These are phyloP conservation scores for Apis florea DNA, from an alignment of 1,140 invertebrate species.

Conservation along the genomic window DNA sequence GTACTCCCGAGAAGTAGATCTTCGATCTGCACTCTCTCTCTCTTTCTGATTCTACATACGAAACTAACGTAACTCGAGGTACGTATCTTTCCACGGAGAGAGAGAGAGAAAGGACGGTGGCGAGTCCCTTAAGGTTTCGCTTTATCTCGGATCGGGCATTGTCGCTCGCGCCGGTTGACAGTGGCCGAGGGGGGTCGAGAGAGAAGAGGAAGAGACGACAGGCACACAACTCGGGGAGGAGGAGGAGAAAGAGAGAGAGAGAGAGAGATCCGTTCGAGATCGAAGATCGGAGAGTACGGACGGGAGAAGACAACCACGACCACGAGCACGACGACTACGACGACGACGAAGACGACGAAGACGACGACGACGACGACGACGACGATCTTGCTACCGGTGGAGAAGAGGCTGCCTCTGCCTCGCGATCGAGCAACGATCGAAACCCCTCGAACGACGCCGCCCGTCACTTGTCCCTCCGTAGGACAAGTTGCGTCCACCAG, in stretches of 20 bases:
- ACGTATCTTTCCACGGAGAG: constrained; percentile 47
- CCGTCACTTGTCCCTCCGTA: constrained; percentile 68
- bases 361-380: background rate
- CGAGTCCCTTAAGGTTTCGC: constrained; percentile 59
- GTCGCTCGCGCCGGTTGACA: constrained; percentile 77
- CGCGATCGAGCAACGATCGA: constrained; percentile 58
- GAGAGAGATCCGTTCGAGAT: constrained; percentile 64
- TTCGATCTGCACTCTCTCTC: constrained; percentile 52
- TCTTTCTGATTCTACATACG: constrained; percentile 19
- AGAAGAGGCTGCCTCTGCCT: constrained; percentile 24
- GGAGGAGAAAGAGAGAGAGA: background rate
- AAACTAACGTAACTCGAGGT: constrained; percentile 41
- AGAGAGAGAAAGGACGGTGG: background rate
- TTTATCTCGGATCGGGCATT: constrained; percentile 78
- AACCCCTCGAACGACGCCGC: constrained; percentile 63
- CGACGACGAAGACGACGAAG: constrained; percentile 38
- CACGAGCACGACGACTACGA: background rate
- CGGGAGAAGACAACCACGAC: too few relatives aligned
- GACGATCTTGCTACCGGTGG: constrained; percentile 30
- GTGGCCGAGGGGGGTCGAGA: constrained; percentile 53
- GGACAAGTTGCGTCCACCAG: constrained; percentile 77
- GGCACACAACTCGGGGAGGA: too few relatives aligned
- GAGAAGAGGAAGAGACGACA: constrained; percentile 2
- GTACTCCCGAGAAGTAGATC: constrained; percentile 50
- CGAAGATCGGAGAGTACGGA: background rate